A percentile compares a stretch with the other conserved stretches of the same genome.
Evolutionary conservation across 2,113 vertebrate species (phyloP).

Genomic region (Phyllopteryx taeniolatus): DNA sequence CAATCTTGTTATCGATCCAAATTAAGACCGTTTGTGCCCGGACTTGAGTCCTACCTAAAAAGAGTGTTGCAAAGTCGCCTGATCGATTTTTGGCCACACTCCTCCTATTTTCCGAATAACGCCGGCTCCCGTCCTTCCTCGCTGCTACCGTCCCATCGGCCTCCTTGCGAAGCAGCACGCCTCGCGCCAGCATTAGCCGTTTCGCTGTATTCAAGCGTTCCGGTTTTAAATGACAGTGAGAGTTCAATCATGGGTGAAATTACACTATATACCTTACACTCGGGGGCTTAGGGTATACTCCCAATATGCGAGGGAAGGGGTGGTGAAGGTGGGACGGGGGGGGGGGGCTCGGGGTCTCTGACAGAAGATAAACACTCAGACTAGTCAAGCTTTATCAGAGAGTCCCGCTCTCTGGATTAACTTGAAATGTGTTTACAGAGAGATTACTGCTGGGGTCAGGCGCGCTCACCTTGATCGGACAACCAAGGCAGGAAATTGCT

Average conservation of each 20-base stretch:
- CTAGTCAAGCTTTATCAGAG: conserved; percentile 63
- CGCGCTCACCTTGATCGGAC: conserved; percentile 59
- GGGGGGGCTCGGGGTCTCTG: conserved; percentile 18
- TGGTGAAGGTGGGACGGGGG: neutral
- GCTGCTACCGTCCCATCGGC: conserved; percentile 52
- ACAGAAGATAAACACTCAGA: conserved; percentile 60
- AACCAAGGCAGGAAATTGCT: conserved; percentile 32
- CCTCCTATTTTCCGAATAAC: conserved; percentile 32
- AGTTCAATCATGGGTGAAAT: conserved; percentile 78
- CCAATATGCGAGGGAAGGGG: conserved; percentile 26
- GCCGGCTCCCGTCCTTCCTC: conserved; percentile 52
- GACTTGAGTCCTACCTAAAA: too few relatives aligned
- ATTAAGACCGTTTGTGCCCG: too few relatives aligned
- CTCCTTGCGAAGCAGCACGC: conserved; percentile 46
- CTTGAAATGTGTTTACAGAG: conserved; percentile 73
- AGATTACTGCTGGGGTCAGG: conserved; percentile 64
- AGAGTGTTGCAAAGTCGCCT: neutral
- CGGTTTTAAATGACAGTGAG: conserved; percentile 40
- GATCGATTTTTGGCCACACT: conserved; percentile 8
- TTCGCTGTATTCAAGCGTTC: conserved; percentile 29
- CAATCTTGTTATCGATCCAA: too few relatives aligned
- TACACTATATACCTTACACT: conserved; percentile 70
- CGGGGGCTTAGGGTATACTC: conserved; percentile 49
- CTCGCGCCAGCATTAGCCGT: conserved; percentile 42
- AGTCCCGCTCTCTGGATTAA: conserved; percentile 64